These are phyloP conservation scores for Gymnobelideus leadbeateri DNA, from an alignment of 2,113 vertebrate species.

Conservation along the genomic window DNA sequence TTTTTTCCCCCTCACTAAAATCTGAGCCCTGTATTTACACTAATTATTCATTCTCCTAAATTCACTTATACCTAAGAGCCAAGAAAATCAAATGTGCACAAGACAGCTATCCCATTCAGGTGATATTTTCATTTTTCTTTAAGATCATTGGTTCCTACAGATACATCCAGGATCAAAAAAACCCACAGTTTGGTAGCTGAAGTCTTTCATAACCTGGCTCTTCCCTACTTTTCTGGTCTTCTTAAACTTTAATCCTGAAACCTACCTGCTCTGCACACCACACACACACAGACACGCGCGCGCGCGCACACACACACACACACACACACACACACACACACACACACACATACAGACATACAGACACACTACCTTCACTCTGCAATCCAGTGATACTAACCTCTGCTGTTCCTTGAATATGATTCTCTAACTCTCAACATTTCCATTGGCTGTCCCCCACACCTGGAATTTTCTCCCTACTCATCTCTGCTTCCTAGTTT, in stretches of 20 bases:
- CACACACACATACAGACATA: too few species aligned
- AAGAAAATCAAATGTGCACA: slow-evolving; percentile 9
- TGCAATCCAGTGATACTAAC: not conserved
- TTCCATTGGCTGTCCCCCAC: not conserved
- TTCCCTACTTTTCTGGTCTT: not conserved
- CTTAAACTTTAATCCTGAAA: not conserved
- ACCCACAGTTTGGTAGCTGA: not conserved
- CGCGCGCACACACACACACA: too few species aligned
- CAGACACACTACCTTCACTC: too few species aligned
- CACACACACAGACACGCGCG: too few species aligned
- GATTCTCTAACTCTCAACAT: not conserved
- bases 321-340: too few species aligned
- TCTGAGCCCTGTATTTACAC: not conserved
- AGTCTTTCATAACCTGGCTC: not conserved
- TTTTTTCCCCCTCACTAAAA: not conserved
- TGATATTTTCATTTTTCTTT: slow-evolving; percentile 38
- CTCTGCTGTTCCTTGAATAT: not conserved
- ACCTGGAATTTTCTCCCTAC: not conserved
- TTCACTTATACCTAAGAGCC: not conserved
- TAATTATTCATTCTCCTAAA: not conserved
- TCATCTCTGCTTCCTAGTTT: not conserved
- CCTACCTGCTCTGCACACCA: too few species aligned
- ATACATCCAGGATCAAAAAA: not conserved
- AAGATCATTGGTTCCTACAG: not conserved
- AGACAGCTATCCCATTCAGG: slow-evolving; percentile 53